Evolutionary conservation across 2,888 invertebrate genomes (phyloP).

Genomic region (Arctia plantaginis): DNA sequence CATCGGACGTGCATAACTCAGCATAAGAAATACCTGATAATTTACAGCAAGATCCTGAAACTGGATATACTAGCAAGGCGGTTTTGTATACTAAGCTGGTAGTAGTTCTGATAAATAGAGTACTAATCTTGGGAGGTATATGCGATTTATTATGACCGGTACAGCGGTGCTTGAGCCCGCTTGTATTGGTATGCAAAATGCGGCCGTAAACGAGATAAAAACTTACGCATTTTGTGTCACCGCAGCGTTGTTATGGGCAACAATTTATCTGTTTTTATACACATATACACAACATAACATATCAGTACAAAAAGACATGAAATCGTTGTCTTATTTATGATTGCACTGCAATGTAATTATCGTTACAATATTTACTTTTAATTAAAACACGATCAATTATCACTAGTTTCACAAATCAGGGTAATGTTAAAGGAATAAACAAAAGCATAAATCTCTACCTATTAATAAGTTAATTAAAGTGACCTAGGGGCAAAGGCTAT

Average conservation of each 20-base stretch:
- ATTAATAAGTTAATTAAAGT: slow-evolving; percentile 20
- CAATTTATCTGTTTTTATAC: slow-evolving; percentile 7
- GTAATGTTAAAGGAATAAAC: slow-evolving; percentile 25
- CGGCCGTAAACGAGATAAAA: slow-evolving; percentile 28
- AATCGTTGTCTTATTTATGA: slow-evolving; percentile 10
- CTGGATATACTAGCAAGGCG: slow-evolving; percentile 39
- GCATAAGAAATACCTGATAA: slow-evolving; percentile 50
- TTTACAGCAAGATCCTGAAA: slow-evolving; percentile 58
- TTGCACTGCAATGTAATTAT: slow-evolving; percentile 6
- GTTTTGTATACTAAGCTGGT: slow-evolving; percentile 42
- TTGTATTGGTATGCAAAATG: slow-evolving; percentile 34
- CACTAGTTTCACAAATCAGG: slow-evolving; percentile 27
- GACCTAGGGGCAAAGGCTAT: slow-evolving; percentile 43
- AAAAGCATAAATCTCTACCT: slow-evolving; percentile 29
- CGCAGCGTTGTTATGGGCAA: background rate
- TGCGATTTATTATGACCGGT: slow-evolving; percentile 19
- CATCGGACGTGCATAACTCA: slow-evolving; percentile 63
- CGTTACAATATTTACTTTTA: slow-evolving; percentile 35
- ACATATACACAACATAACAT: background rate
- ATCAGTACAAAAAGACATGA: slow-evolving; percentile 7
- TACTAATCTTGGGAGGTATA: slow-evolving; percentile 22
- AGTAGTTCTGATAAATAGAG: slow-evolving; percentile 31
- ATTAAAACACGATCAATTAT: slow-evolving; percentile 29
- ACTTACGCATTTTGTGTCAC: slow-evolving; percentile 18
- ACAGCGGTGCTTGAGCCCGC: slow-evolving; percentile 8